Conservation (phyloP, 2,113 vertebrate species). For the Plestiodon gilberti region DNA sequence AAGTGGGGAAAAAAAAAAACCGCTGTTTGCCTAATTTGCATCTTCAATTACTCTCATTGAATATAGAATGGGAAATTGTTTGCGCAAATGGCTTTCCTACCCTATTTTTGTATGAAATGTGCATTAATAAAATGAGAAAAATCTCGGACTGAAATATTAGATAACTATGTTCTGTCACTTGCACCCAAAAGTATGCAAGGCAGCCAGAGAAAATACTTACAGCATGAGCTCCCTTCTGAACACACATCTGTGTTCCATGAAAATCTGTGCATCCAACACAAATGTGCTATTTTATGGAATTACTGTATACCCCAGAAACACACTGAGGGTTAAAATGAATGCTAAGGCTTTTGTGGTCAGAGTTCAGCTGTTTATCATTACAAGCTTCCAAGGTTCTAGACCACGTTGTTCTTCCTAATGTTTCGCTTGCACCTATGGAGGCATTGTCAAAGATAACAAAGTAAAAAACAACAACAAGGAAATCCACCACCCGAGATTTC, state of each 20-base stretch:
- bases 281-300: background rate
- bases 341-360: too few species aligned
- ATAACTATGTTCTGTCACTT: background rate
- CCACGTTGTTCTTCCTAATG: too few species aligned
- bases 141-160: background rate
- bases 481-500: too few species aligned
- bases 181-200: background rate
- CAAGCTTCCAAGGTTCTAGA: too few species aligned
- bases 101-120: background rate
- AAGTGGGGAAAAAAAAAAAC: background rate
- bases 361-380: too few species aligned
- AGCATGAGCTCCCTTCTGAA: too few species aligned
- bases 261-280: background rate
- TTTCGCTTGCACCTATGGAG: too few species aligned
- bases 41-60: conserved; percentile 10
- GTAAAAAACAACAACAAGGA: too few species aligned
- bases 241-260: background rate
- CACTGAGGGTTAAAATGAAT: background rate
- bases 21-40: conserved; percentile 6
- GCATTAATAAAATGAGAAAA: background rate
- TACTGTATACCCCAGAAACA: background rate
- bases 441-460: too few species aligned
- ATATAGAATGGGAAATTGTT: background rate
- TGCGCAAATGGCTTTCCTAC: background rate
- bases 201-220: background rate